Evolutionary conservation across 37 sponge, comb jelly and placozoan genomes (phyloP).

Genomic region (Theonella swinhoei): DNA sequence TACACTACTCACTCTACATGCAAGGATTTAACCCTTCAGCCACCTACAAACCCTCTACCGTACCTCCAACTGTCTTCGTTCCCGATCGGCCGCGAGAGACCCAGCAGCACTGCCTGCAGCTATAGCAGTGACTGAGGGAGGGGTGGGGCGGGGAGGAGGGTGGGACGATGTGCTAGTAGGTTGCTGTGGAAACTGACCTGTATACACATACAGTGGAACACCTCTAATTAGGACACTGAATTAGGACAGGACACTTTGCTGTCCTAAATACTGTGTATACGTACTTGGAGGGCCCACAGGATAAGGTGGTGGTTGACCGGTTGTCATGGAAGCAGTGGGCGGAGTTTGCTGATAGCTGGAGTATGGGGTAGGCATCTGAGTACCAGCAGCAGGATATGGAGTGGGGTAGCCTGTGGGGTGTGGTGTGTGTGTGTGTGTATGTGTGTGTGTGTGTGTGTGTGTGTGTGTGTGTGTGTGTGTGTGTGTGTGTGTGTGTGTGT

Average conservation of each 20-base stretch:
- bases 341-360: background rate
- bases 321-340: background rate
- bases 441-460: slow-evolving; percentile 1
- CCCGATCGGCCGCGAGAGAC: slow-evolving; percentile 55
- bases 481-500: background rate
- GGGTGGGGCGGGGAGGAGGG: background rate
- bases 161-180: slow-evolving; percentile 5
- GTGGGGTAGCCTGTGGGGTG: slow-evolving; percentile 3
- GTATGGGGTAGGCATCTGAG: background rate
- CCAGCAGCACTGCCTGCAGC: background rate
- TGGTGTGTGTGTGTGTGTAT: background rate
- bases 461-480: background rate
- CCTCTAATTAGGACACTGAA: background rate
- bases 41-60: too few species aligned
- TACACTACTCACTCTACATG: too few species aligned
- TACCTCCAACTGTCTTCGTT: slow-evolving; percentile 31
- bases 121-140: slow-evolving; percentile 2
- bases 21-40: too few species aligned
- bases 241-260: too few species aligned
- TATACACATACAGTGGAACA: background rate
- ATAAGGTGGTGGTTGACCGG: background rate
- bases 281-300: background rate
- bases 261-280: too few species aligned
- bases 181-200: background rate
- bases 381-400: background rate